Evolutionary conservation across 2,113 vertebrate genomes (phyloP), one percentile per base, ranked within the genome.

Genomic region (Neotragus pygmaeus): DNA sequence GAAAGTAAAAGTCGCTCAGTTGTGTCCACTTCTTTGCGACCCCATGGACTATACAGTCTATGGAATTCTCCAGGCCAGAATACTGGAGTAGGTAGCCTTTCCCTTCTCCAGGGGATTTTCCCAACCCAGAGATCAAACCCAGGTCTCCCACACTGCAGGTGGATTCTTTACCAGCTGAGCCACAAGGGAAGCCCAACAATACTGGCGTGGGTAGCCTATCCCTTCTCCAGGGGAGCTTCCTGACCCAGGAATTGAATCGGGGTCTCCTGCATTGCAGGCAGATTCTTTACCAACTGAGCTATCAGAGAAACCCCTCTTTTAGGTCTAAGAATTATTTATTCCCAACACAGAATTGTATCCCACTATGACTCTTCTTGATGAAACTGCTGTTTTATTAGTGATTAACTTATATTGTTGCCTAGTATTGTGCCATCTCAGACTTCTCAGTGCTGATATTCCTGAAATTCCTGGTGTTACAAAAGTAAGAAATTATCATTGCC

Each of bases 371-470:
- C 36, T 62, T 82, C 28, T 30, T 88, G 47, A 77, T 85, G 30
- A 94, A 90, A 93, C 10, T 47, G 15, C 21, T 70, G 2, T 87
- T 2, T 84, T 7, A 30, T 81, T 45, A 88, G 21, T 84, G 30
- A 51, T 88, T 94, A n/a, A 75, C 27, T 89, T 90, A 73, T 36
- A 96, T 25, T 47, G 53, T 77, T 90, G 19, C 36, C 62, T 84
- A 49, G 13, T 19, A 16, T 62, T 8, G 1, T 58, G 16, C 39
- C 25, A 75, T 27, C 27, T 81, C 33, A 85, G 23, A 75, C 49
- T 94, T 97, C 49, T 90, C 53, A 81, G 66, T 94, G 25, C 19
- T 92, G 27, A 58, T 94, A 53, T 94, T 94, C 49, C 55, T 92
- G 83, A 94, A 87, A 90, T 94, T 43, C 87, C 27, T 90, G 53